A percentile compares a stretch with the other conserved stretches of the same genome.
Conservation (phyloP, 2,888 invertebrate genomes). For the Drosophila ochracea region DNA sequence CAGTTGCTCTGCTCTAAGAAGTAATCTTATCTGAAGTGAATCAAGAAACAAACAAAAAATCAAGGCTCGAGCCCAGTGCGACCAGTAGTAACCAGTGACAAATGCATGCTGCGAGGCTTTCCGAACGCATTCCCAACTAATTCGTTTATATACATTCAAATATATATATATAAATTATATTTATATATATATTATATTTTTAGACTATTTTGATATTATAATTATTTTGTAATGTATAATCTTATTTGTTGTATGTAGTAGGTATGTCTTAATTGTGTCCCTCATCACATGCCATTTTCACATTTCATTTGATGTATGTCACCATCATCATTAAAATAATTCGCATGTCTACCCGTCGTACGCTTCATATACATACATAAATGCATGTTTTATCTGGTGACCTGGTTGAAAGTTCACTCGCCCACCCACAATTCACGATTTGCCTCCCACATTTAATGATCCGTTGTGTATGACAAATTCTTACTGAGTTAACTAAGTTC, state of each 20-base stretch:
- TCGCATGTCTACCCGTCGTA: constrained; percentile 18
- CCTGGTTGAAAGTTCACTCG: constrained; percentile 24
- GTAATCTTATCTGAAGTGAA: constrained; percentile 56
- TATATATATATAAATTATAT: background rate
- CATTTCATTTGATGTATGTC: constrained; percentile 8
- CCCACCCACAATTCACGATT: constrained; percentile 3
- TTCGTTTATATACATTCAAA: background rate
- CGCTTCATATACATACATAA: constrained; percentile 29
- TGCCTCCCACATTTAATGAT: constrained; percentile 6
- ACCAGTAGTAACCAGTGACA: constrained; percentile 26
- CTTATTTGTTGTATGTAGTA: constrained; percentile 44
- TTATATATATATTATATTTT: background rate
- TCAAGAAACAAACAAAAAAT: constrained; percentile 15
- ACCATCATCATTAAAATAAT: constrained; percentile 1
- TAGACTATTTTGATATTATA: constrained; percentile 21
- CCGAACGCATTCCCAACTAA: constrained; percentile 32
- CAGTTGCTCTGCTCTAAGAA: constrained; percentile 31
- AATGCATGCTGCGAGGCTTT: constrained; percentile 65
- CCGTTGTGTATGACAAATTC: constrained; percentile 23
- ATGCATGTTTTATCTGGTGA: constrained; percentile 47
- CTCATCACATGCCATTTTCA: constrained; percentile 24
- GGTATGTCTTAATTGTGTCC: constrained; percentile 4
- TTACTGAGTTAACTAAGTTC: constrained; percentile 7
- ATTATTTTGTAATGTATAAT: constrained; percentile 34
- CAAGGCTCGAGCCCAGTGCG: constrained; percentile 41